phyloP scores from a whole-genome alignment of 2,113 vertebrate genomes.

The Prietella phreatophila region DNA sequence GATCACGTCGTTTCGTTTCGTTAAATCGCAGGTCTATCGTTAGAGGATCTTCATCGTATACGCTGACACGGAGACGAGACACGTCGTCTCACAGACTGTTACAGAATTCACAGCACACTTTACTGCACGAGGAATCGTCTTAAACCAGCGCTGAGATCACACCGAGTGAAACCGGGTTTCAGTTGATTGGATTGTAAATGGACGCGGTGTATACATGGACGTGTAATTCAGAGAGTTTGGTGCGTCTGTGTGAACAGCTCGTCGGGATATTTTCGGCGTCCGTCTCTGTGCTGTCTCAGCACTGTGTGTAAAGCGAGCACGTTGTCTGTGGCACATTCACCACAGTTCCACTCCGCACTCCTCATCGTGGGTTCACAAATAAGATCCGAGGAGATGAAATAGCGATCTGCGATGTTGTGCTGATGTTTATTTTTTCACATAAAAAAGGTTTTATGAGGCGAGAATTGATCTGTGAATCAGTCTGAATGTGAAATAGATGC shows the following conservation, averaged over 20 bases:
- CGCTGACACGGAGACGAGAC: too few species aligned
- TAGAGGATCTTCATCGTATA: neutral
- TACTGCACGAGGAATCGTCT: too few species aligned
- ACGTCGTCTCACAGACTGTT: too few species aligned
- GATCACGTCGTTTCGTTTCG: neutral
- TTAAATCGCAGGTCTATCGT: neutral
- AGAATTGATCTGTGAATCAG: neutral
- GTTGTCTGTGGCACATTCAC: neutral
- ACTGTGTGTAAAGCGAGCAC: neutral
- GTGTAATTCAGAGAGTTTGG: neutral
- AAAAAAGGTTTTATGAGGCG: conserved; percentile 30
- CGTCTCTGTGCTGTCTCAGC: neutral
- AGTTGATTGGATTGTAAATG: neutral
- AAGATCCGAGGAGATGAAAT: conserved; percentile 29
- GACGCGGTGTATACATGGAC: neutral
- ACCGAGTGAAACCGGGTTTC: too few species aligned
- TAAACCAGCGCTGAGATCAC: too few species aligned
- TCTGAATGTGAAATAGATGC: conserved; percentile 2
- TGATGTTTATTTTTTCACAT: conserved; percentile 10
- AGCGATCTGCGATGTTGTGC: conserved; percentile 16
- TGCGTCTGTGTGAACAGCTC: neutral
- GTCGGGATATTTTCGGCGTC: neutral
- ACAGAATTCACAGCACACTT: too few species aligned
- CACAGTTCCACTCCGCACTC: conserved; percentile 23
- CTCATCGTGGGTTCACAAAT: conserved; percentile 1